Conservation (phyloP, 2,113 vertebrate species). For the Indicator maculatus region DNA sequence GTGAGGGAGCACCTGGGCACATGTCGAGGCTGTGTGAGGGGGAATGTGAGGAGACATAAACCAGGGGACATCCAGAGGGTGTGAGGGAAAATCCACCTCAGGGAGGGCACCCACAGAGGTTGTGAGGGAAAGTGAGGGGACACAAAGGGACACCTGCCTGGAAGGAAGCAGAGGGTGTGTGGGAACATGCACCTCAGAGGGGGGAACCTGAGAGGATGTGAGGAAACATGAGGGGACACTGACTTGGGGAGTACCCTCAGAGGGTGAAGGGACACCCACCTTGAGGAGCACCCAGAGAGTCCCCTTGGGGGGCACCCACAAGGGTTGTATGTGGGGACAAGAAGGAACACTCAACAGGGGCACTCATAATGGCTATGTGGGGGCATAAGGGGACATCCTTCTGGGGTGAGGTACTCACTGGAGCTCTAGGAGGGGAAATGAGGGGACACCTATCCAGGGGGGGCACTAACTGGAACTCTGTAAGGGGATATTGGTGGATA, state of each 20-base stretch:
- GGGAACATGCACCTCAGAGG: background rate
- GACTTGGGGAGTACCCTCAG: too few relatives aligned
- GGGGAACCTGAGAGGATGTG: too few relatives aligned
- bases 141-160: too few relatives aligned
- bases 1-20: background rate
- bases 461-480: too few relatives aligned
- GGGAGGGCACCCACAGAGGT: too few relatives aligned
- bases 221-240: background rate
- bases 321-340: background rate
- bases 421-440: background rate
- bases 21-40: background rate
- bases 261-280: background rate
- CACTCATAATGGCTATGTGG: background rate
- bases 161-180: background rate
- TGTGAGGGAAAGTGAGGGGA: too few relatives aligned
- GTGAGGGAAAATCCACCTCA: background rate
- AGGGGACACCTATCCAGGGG: background rate
- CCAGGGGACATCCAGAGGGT: background rate
- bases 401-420: too few relatives aligned
- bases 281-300: too few relatives aligned
- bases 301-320: background rate
- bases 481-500: background rate
- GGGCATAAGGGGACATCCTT: background rate
- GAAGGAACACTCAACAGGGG: too few relatives aligned
- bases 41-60: background rate